Conservation (phyloP, 2,113 vertebrate genomes). For the Phalacrocorax aristotelis region DNA sequence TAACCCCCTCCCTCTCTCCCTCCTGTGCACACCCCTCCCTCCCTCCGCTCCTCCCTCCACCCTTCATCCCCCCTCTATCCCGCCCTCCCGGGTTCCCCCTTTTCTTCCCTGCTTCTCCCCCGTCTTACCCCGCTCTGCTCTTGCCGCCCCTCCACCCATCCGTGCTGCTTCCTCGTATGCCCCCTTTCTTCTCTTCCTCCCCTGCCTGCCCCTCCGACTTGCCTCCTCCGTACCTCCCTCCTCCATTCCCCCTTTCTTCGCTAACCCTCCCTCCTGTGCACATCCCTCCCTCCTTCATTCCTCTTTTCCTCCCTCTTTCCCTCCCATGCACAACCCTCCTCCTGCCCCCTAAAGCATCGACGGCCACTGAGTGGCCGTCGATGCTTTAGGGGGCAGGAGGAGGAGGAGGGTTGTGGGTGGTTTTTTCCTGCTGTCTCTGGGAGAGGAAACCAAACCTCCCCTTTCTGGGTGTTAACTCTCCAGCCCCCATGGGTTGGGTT, state of each 20-base stretch:
- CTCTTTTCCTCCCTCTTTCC: constrained; percentile 75
- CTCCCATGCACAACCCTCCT: constrained; percentile 77
- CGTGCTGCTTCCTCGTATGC: constrained; percentile 43
- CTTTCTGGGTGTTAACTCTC: constrained; percentile 81
- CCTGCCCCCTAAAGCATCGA: constrained; percentile 78
- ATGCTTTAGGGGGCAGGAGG: constrained; percentile 81
- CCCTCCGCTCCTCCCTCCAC: too few relatives aligned
- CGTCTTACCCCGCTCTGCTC: constrained; percentile 57
- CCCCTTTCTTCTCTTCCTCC: constrained; percentile 20
- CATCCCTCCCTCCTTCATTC: constrained; percentile 82
- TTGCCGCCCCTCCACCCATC: constrained; percentile 50
- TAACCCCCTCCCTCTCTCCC: too few relatives aligned
- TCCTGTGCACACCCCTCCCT: too few relatives aligned
- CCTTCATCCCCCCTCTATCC: background rate
- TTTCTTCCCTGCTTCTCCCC: constrained; percentile 53
- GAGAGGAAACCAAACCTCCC: constrained; percentile 77
- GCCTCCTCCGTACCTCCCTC: constrained; percentile 51
- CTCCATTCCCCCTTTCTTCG: constrained; percentile 66
- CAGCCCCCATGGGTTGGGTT: constrained; percentile 82
- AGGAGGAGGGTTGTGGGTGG: constrained; percentile 74
- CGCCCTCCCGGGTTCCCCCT: constrained; percentile 30
- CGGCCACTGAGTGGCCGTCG: constrained; percentile 63
- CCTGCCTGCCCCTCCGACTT: background rate
- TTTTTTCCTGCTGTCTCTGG: constrained; percentile 74
- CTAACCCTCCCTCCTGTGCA: constrained; percentile 80